A percentile compares a stretch with the other conserved stretches of the same genome.
phyloP scores from a whole-genome alignment of 2,888 invertebrate species.

The Hymenopus coronatus region DNA sequence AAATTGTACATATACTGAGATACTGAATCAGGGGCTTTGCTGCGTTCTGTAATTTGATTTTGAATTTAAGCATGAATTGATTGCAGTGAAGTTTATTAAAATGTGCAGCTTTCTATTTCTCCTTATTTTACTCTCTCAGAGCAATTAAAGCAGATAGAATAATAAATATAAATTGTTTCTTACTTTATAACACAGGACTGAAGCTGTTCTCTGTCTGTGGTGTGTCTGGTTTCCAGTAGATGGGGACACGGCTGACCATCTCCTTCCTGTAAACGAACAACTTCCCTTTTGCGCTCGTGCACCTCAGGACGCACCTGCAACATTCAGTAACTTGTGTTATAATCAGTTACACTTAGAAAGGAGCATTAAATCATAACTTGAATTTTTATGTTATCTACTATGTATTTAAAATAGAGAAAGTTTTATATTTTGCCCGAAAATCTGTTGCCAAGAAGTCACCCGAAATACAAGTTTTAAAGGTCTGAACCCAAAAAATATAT shows the following conservation, averaged over 20 bases:
- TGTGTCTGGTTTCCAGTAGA: slow-evolving; percentile 42
- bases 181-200: slow-evolving; percentile 43
- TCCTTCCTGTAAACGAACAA: slow-evolving; percentile 43
- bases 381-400: too few relatives aligned
- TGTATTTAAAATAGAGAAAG: too few relatives aligned
- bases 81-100: too few relatives aligned
- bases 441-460: too few relatives aligned
- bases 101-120: too few relatives aligned
- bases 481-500: neutral
- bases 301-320: slow-evolving; percentile 42
- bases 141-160: too few relatives aligned
- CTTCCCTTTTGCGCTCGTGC: slow-evolving; percentile 42
- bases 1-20: too few relatives aligned
- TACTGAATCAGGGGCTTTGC: too few relatives aligned
- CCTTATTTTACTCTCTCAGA: too few relatives aligned
- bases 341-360: neutral
- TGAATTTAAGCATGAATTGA: too few relatives aligned
- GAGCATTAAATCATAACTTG: neutral
- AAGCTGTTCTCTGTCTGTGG: slow-evolving; percentile 41
- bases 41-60: too few relatives aligned
- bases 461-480: neutral
- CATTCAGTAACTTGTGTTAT: neutral
- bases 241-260: slow-evolving; percentile 45
- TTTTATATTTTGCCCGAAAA: too few relatives aligned
- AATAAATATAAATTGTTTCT: slow-evolving; percentile 15